A percentile compares a stretch with the other conserved stretches of the same genome.
phyloP scores from a whole-genome alignment of 2,113 vertebrate genomes.

The Larimichthys crocea region DNA sequence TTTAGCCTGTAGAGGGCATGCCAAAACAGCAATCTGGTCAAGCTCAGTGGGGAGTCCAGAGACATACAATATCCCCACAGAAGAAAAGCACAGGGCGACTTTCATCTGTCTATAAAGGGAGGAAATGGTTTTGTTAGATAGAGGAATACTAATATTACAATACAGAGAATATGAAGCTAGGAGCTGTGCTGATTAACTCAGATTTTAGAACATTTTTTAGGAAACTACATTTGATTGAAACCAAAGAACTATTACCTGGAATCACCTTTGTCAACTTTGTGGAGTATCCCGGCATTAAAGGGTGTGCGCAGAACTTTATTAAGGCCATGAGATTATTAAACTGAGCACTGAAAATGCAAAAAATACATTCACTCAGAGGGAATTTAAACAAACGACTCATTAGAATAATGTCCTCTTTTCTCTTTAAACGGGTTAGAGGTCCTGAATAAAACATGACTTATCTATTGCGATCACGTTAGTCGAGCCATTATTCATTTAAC shows the following conservation, averaged over 20 bases:
- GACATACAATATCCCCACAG: slow-evolving; percentile 70
- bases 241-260: slow-evolving; percentile 22
- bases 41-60: slow-evolving; percentile 57
- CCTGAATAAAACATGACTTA: slow-evolving; percentile 86
- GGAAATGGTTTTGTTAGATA: slow-evolving; percentile 65
- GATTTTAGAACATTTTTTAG: slow-evolving; percentile 33
- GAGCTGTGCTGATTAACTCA: slow-evolving; percentile 45
- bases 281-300: background rate
- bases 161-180: slow-evolving; percentile 38
- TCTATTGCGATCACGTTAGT: slow-evolving; percentile 94
- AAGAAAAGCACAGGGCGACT: slow-evolving; percentile 68
- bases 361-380: slow-evolving; percentile 41
- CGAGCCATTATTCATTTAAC: slow-evolving; percentile 87
- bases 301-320: slow-evolving; percentile 25
- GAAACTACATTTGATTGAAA: slow-evolving; percentile 29
- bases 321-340: slow-evolving; percentile 23
- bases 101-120: slow-evolving; percentile 67
- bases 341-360: slow-evolving; percentile 14
- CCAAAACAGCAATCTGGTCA: slow-evolving; percentile 84
- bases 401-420: slow-evolving; percentile 52
- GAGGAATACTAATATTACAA: slow-evolving; percentile 53
- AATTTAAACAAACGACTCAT: slow-evolving; percentile 70
- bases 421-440: slow-evolving; percentile 64
- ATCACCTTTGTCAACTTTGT: slow-evolving; percentile 23
- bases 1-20: slow-evolving; percentile 90